Base-by-base conservation (phyloP, 2,888 invertebrate genomes). In the Mesorhabditis belari region DNA sequence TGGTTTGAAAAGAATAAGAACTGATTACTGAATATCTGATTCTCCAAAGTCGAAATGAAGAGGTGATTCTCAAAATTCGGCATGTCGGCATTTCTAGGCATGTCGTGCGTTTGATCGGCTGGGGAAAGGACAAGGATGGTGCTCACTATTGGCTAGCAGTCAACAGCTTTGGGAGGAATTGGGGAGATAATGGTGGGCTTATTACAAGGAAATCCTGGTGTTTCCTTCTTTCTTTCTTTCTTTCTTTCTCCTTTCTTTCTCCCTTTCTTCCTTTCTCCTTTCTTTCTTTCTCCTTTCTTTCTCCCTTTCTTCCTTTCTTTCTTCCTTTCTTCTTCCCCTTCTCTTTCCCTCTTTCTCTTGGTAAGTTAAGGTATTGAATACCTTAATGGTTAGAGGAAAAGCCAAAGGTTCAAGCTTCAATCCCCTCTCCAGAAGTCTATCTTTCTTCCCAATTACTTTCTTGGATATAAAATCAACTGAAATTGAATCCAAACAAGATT, bases 51-150 rank as follows among this genome's bases (percentile, higher is more conserved):
- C 35, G 6, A 35, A 35, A 35, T 17, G 35, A 35, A 35, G 9
- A 35, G 17, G 9, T 35, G 17, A 35, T 17, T n/a, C n/a, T n/a
- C 6, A 35, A 35, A 35, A 35, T 35, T 12, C 35, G 17, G 9
- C 17, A 35, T 35, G 17, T 12, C 17, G 9, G 44, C 44, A 35
- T 35, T 35, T 35, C 44, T 2, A 35, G 44, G 78, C 78, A 78
- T 63, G 78, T 78, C 9, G 78, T 76, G 6, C 63, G 77, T 52
- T 62, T 79, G 27, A 80, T 79, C 54, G 79, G 79, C 29, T 79
- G 79, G 79, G 79, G 79, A 27, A 62, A 74, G 27, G 73, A 75
- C 35, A 71, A 69, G 6, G 67, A 77, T 26, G 79, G 73, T 23
- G 57, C 55, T 17, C 75, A 75, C 35, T 74, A 71, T 61, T 79